Evolutionary conservation across 2,888 invertebrate species (phyloP), one percentile per base, ranked within the genome.

Genomic region (Chalcosyrphus nemorum): DNA sequence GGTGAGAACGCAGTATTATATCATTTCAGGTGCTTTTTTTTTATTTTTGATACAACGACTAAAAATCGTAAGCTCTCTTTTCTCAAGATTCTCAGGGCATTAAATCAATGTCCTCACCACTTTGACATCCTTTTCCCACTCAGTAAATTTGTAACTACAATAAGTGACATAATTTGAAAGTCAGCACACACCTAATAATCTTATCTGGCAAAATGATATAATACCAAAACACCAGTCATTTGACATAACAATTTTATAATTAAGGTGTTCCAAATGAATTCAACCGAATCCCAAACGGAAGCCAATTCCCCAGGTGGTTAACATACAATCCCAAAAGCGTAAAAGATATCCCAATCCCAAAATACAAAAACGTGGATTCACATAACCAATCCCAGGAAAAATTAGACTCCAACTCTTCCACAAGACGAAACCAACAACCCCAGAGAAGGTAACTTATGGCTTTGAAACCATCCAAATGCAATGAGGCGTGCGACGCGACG

Each of bases 391-490:
- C 66, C 80, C 54, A 54, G 21, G 29, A 70, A 45, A 57, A 43
- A 15, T 11, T 21, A 35, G 38, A 24, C 11, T 13, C 9, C 32
- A 50, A n/a, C 35, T 50, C 47, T 41, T 54, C 45, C 50, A n/a
- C 24, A 27, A 72, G 56, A 66, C n/a, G 45, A 56, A 41, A 75
- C 38, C 65, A 41, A n/a, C n/a, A n/a, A 66, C 43, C 59, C 29
- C 29, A 54, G 2, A 32, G 13, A 19, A 56, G 43, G n/a, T n/a
- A n/a, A 47, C 43, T 57, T 54, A 47, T 63, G 41, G 1, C 7
- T 65, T n/a, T 35, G 57, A 76, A 81, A 59, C 81, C 57, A 76
- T 59, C 59, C 57, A 76, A 81, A 76, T 81, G 76, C 71, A 81
- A 52, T 76, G 57, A 81, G 54, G 15, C 76, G 52, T 70, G 66